Conservation (phyloP, 2,888 invertebrate genomes). For the Capitulum mitella region DNA sequence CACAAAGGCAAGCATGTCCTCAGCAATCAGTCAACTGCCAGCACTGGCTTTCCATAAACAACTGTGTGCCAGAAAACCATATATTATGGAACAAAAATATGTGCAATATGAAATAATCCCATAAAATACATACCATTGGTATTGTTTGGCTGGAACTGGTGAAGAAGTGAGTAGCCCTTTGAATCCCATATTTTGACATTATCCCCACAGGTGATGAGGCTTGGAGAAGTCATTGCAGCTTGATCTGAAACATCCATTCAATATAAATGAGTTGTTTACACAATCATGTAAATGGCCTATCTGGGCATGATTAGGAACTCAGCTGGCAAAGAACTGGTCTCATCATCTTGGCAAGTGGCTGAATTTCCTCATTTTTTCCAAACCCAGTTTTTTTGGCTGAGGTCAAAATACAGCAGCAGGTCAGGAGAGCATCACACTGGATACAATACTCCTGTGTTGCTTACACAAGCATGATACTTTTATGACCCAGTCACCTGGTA, state of each 20-base stretch:
- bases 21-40: not conserved
- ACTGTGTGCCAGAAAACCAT: too few species aligned
- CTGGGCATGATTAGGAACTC: too few species aligned
- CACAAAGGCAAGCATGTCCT: not conserved
- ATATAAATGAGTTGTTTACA: not conserved
- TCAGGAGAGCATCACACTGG: too few species aligned
- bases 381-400: too few species aligned
- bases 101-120: not conserved
- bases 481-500: too few species aligned
- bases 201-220: slow-evolving; percentile 10
- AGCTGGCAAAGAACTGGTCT: too few species aligned
- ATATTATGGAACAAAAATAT: not conserved
- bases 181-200: slow-evolving; percentile 23
- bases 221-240: not conserved
- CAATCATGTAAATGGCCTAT: not conserved
- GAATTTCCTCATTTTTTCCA: too few species aligned
- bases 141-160: slow-evolving; percentile 21
- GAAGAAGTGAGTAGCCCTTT: not conserved
- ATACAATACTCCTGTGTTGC: too few species aligned
- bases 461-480: too few species aligned
- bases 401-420: too few species aligned
- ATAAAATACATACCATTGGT: not conserved
- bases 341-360: too few species aligned
- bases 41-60: not conserved
- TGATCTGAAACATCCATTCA: not conserved